Evolutionary conservation across 1,140 invertebrate genomes (phyloP), one percentile per base, ranked within the genome.

Genomic region (Diploscapter pachys): DNA sequence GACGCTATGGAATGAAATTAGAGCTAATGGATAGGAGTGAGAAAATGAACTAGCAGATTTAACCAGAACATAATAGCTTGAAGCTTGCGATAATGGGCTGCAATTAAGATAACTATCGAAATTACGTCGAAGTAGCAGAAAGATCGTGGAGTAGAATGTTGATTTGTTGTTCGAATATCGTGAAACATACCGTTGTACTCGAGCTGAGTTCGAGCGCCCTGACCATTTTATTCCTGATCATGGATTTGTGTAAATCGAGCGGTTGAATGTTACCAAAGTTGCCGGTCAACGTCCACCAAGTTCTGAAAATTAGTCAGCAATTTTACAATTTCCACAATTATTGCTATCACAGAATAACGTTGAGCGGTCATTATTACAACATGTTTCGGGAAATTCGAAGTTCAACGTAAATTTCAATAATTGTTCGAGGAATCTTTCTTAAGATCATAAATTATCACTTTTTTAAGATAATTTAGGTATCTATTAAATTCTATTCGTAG

Each of bases 271-370:
- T 98, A 56, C 96, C 96, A 88, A 97, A 99, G 87, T 98, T 98
- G 61, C 96, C 96, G 13, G 96, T 99, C 77, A 99, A 93, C 51
- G 96, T 99, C 95, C 96, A 98, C 96, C 96, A 99, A 92, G 98
- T 97, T 90, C 96, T 99, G 89, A 51, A 92, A 77, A n/a, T 9
- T 9, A 31, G 49, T 65, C 2, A 66, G 48, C 4, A 69, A 57
- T 31, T 31, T 31, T 31, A 31, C 31, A 31, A 31, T 31, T 31
- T 31, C 31, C 31, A 1, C 31, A 31, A 31, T 1, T 31, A 31
- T 31, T 31, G 31, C 31, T 31, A 31, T 31, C 31, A 31, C 31
- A 31, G 0, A 31, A 31, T 31, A 31, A 0, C 31, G 31, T 31
- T 31, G 31, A 31, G 1, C 31, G 31, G 2, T 59, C 57, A 59